Evolutionary conservation across 2,113 vertebrate species (phyloP).

Genomic region (Macquaria ambigua): DNA sequence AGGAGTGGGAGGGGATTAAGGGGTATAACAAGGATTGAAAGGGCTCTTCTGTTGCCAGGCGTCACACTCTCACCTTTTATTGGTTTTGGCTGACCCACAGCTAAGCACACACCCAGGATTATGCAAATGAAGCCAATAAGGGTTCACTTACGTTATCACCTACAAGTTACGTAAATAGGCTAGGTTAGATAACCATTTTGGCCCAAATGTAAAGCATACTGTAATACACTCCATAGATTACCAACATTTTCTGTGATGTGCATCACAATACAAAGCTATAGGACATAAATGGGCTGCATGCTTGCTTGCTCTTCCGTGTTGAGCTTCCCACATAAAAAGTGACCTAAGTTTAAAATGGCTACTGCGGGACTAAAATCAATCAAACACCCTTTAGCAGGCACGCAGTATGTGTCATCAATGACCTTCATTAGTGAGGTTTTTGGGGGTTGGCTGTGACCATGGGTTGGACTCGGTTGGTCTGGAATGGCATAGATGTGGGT

Average conservation of each 20-base stretch:
- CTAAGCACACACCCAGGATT: not conserved
- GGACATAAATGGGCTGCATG: too few species aligned
- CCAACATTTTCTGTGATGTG: not conserved
- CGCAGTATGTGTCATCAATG: not conserved
- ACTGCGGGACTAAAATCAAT: not conserved
- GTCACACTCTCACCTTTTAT: slow-evolving; percentile 6
- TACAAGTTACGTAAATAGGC: not conserved
- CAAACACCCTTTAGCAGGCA: not conserved
- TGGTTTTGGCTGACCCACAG: slow-evolving; percentile 7
- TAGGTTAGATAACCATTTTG: not conserved
- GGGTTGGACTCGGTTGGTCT: not conserved
- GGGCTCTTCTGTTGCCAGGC: slow-evolving; percentile 51
- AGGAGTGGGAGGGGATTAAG: not conserved
- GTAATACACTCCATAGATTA: not conserved
- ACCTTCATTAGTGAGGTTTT: not conserved
- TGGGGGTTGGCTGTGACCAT: not conserved
- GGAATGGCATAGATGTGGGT: slow-evolving; percentile 8
- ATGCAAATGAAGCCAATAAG: not conserved
- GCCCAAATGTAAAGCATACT: not conserved
- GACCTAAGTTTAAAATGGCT: not conserved
- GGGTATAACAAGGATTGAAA: slow-evolving; percentile 28
- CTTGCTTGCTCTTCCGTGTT: not conserved
- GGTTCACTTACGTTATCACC: not conserved
- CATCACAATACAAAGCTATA: not conserved
- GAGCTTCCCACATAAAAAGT: not conserved